Conservation (phyloP, 2,888 invertebrate species). For the Drosophila robusta region DNA sequence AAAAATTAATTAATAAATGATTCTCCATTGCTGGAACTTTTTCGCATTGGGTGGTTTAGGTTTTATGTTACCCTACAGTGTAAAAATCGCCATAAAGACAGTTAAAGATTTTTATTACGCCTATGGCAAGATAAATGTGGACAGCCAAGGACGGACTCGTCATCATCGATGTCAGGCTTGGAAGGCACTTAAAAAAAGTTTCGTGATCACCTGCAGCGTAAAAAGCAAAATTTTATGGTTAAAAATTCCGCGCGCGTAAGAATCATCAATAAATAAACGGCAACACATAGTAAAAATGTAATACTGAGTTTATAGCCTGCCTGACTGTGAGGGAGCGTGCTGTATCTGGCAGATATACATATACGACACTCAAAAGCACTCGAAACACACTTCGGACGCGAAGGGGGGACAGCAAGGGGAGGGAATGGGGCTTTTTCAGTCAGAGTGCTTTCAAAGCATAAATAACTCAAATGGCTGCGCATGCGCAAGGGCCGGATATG, state of each 20-base stretch:
- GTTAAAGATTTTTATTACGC: slow-evolving; percentile 59
- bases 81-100: slow-evolving; percentile 64
- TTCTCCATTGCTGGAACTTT: slow-evolving; percentile 11
- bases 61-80: slow-evolving; percentile 42
- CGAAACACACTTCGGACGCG: slow-evolving; percentile 11
- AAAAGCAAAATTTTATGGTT: slow-evolving; percentile 75
- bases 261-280: slow-evolving; percentile 78
- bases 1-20: slow-evolving; percentile 18
- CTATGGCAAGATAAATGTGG: slow-evolving; percentile 54
- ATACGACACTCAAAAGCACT: slow-evolving; percentile 18
- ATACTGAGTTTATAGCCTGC: slow-evolving; percentile 61
- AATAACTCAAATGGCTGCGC: slow-evolving; percentile 68
- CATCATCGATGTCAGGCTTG: slow-evolving; percentile 24
- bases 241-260: slow-evolving; percentile 74
- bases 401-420: not conserved
- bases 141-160: slow-evolving; percentile 21
- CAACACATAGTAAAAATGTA: slow-evolving; percentile 76
- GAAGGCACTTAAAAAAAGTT: slow-evolving; percentile 48
- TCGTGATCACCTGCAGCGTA: slow-evolving; percentile 71
- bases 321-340: slow-evolving; percentile 8
- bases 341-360: slow-evolving; percentile 43
- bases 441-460: slow-evolving; percentile 46
- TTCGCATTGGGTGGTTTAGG: slow-evolving; percentile 44
- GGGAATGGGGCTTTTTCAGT: not conserved
- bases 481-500: slow-evolving; percentile 75